phyloP scores from a whole-genome alignment of 2,113 vertebrate genomes.

The Corythornis vintsioides region DNA sequence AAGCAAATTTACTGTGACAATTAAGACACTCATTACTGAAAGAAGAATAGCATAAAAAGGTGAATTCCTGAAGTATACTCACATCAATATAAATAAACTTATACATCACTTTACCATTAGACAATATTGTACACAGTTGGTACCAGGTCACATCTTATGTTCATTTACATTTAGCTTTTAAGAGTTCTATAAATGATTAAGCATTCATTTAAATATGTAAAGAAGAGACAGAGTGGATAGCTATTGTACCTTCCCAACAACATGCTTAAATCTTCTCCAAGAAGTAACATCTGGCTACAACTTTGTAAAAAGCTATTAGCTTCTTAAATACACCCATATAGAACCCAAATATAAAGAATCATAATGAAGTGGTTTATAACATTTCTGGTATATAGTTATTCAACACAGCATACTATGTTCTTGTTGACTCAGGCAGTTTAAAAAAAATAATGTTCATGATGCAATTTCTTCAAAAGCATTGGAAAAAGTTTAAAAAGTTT shows the following conservation, averaged over 20 bases:
- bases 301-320: not conserved
- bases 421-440: not conserved
- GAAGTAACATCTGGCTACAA: not conserved
- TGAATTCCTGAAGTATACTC: not conserved
- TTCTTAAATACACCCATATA: not conserved
- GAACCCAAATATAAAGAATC: not conserved
- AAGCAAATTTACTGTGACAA: not conserved
- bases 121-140: not conserved
- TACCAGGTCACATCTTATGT: not conserved
- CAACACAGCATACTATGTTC: not conserved
- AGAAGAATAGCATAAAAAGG: not conserved
- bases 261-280: not conserved
- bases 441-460: not conserved
- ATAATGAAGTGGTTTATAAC: not conserved
- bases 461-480: not conserved
- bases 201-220: not conserved
- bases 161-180: not conserved
- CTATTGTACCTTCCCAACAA: not conserved
- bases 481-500: not conserved
- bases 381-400: not conserved
- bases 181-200: not conserved
- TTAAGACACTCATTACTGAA: not conserved
- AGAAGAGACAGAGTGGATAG: not conserved
- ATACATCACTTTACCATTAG: not conserved
- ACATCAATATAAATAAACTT: not conserved